phyloP scores from a whole-genome alignment of 2,113 vertebrate genomes.

The Dicentrarchus labrax region DNA sequence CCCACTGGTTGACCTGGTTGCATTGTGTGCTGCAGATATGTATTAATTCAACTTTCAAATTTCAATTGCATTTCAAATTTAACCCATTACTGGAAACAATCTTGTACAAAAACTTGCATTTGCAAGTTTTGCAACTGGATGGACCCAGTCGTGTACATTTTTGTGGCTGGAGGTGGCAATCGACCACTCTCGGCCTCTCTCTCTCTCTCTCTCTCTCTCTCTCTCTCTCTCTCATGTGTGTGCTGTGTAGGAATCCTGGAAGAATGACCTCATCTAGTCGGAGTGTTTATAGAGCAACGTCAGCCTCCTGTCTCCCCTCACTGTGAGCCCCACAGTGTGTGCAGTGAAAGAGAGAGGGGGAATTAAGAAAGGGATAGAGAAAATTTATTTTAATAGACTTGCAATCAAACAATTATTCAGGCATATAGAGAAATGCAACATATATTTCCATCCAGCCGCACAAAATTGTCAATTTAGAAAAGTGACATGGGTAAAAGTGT shows the following conservation, averaged over 20 bases:
- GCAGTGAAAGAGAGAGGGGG: neutral
- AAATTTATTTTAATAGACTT: neutral
- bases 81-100: neutral
- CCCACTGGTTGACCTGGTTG: too few species aligned
- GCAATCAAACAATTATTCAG: neutral
- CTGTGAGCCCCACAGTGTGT: constrained; percentile 7
- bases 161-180: neutral
- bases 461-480: neutral
- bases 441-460: neutral
- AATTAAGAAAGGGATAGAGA: neutral
- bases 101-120: neutral
- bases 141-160: neutral
- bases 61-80: too few species aligned
- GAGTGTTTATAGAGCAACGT: constrained; percentile 42
- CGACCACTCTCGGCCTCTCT: neutral
- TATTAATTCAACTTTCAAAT: neutral
- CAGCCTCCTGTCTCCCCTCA: constrained; percentile 12
- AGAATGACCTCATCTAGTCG: constrained; percentile 43
- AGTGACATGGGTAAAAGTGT: neutral
- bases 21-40: neutral
- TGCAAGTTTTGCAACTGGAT: too few species aligned
- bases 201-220: neutral
- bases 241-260: neutral
- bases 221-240: neutral
- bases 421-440: neutral